These are phyloP conservation scores for Ceryle rudis DNA, from an alignment of 2,797 vertebrate species.

Conservation along the genomic window DNA sequence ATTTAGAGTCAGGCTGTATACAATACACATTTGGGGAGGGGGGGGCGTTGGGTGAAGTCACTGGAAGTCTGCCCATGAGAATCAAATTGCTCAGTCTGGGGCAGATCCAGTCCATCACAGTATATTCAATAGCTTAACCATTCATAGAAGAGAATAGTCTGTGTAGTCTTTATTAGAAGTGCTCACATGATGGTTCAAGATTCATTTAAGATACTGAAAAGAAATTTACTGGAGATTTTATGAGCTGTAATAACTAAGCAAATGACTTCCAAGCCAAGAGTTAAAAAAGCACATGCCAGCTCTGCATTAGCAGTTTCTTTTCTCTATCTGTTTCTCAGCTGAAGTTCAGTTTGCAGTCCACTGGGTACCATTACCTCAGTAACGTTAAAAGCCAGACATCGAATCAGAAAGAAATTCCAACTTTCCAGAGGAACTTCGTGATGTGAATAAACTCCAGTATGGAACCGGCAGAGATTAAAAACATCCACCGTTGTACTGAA, in stretches of 20 bases:
- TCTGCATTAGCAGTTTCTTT: slow-evolving; percentile 52
- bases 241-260: slow-evolving; percentile 58
- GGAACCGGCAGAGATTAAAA: slow-evolving; percentile 56
- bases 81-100: background rate
- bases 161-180: slow-evolving; percentile 34
- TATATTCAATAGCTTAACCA: slow-evolving; percentile 22
- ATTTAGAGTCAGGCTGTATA: background rate
- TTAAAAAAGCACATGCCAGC: slow-evolving; percentile 45
- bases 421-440: slow-evolving; percentile 11
- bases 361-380: slow-evolving; percentile 48
- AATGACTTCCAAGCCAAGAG: slow-evolving; percentile 55
- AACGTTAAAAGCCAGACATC: slow-evolving; percentile 47
- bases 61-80: background rate
- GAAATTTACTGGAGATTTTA: slow-evolving; percentile 60
- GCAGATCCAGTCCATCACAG: slow-evolving; percentile 3
- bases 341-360: slow-evolving; percentile 52
- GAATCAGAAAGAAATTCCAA: slow-evolving; percentile 52
- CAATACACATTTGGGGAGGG: background rate
- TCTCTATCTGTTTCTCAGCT: slow-evolving; percentile 57
- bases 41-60: background rate
- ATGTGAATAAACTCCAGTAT: slow-evolving; percentile 1
- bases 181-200: slow-evolving; percentile 43
- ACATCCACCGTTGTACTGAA: slow-evolving; percentile 45
- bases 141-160: slow-evolving; percentile 22
- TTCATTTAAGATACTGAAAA: slow-evolving; percentile 56